Percentiles rank a stretch among this genome's conserved stretches.
These are phyloP conservation scores for Vidua macroura DNA, from an alignment of 2,113 vertebrate genomes.

Conservation along the genomic window DNA sequence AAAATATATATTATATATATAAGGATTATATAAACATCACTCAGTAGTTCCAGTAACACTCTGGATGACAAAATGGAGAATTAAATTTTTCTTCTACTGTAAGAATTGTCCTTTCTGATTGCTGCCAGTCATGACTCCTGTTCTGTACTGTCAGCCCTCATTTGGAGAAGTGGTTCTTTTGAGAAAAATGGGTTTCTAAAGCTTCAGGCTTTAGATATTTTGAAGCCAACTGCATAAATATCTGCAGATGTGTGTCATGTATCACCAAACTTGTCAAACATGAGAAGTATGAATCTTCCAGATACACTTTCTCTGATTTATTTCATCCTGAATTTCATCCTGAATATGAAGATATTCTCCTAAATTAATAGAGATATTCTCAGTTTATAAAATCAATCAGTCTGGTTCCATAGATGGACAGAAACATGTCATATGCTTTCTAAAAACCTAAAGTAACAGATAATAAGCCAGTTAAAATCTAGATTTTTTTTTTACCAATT, in stretches of 20 bases:
- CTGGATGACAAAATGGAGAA: neutral
- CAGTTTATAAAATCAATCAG: neutral
- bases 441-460: neutral
- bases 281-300: neutral
- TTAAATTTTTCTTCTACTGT: neutral
- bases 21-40: neutral
- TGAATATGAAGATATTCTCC: neutral
- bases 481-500: fast-evolving
- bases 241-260: neutral
- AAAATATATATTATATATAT: neutral
- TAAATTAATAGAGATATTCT: neutral
- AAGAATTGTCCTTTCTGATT: neutral
- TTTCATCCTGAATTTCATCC: neutral
- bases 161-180: neutral
- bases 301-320: neutral
- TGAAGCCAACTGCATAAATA: neutral
- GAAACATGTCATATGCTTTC: neutral
- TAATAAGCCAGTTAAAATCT: neutral
- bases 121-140: neutral
- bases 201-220: neutral
- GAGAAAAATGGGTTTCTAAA: neutral
- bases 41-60: neutral
- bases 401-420: fast-evolving
- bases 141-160: neutral
- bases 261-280: neutral